Evolutionary conservation across 2,888 invertebrate genomes (phyloP).

Genomic region (Schizaphis graminum): DNA sequence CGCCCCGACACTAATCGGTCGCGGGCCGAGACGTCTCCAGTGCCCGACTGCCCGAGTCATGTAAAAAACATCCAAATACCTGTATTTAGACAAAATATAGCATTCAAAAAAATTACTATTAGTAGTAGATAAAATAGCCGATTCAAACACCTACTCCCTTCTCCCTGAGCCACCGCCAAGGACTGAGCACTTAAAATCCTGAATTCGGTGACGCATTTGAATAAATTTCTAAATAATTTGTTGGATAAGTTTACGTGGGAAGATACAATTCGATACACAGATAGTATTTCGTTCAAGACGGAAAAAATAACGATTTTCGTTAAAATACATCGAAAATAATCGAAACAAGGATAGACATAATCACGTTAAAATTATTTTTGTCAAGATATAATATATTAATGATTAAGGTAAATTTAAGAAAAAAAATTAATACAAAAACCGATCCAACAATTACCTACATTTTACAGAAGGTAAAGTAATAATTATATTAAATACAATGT

Average conservation of each 20-base stretch:
- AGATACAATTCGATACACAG: no score
- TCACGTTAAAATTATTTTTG: neutral
- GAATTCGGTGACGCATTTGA: no score
- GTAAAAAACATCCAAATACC: neutral
- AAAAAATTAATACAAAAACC: neutral
- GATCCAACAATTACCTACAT: neutral
- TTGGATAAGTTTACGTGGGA: no score
- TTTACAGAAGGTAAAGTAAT: neutral
- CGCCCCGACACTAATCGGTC: neutral
- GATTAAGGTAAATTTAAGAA: neutral
- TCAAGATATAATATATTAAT: neutral
- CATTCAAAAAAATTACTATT: neutral
- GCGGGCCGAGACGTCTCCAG: neutral
- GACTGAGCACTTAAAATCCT: no score
- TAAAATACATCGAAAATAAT: neutral
- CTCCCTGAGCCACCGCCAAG: no score
- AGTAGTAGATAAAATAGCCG: no score
- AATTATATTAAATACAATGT: neutral
- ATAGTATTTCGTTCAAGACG: no score
- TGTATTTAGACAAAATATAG: neutral
- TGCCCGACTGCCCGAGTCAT: neutral
- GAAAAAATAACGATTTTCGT: no score
- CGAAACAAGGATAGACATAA: neutral
- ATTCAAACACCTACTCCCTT: no score
- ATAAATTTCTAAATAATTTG: no score